Base-by-base conservation (phyloP, 2,797 vertebrate species). In the Molossus molossus region DNA sequence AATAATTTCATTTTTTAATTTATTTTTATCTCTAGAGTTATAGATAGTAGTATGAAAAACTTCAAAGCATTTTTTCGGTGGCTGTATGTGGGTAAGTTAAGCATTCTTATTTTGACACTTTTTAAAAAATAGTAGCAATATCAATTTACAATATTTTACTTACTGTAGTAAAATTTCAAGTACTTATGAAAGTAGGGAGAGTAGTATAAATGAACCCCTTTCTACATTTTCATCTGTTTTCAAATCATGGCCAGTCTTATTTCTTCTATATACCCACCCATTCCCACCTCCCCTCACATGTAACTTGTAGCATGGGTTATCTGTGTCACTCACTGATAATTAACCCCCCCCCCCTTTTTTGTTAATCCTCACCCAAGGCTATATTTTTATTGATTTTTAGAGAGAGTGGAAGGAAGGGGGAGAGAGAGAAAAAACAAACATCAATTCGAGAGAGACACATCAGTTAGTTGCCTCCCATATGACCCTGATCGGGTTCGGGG, bases 31-130 rank as follows among this genome's bases (percentile, higher is more conserved):
- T 96, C 60, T 97, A 99, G 99, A 98, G 99, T 99, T 96, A 99
- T 99, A 60, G 99, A 99, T 98, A 99, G 99, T 95, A 99, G 99
- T 79, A 99, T 99, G 99, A 99, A 99, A 98, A 99, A 99, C 98
- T 99, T 99, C 98, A 99, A 99, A 98, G 99, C 99, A 1, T 99
- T 99, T 98, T 99, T 99, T 97, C 99, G 99, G 76, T 99, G 99
- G 99, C 98, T 99, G 0, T 99, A 99, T 97, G 99, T 99, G 57
- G 99, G 99, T 99, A 99, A 99, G 99, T 97, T 45, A 96, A 77
- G 33, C 18, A 11, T 96, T 27, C 53, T 97, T 87, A 11, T 67
- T 92, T 87, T 92, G 93, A 79, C 40, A 55, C 12, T 90, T 57
- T 7, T 45, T 37, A 29, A 45, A 69, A 88, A 92, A 70, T 14